Conservation (phyloP, 2,797 vertebrate genomes). For the Helostoma temminkii region DNA sequence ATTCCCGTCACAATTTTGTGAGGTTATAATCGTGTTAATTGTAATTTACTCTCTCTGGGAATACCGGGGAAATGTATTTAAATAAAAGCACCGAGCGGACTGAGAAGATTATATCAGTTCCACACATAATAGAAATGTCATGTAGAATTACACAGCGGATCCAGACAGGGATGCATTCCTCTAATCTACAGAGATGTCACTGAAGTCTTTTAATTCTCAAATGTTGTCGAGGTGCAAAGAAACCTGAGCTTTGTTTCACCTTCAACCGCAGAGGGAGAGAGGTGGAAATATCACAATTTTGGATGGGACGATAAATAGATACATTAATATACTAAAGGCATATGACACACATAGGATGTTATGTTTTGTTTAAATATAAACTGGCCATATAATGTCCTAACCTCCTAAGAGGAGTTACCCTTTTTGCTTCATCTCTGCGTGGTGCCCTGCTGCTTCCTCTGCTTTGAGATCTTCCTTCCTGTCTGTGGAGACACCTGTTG, state of each 20-base stretch:
- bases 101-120: slow-evolving; percentile 81
- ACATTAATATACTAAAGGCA: background rate
- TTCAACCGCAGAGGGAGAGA: background rate
- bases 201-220: slow-evolving; percentile 29
- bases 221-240: slow-evolving; percentile 19
- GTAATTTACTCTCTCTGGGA: slow-evolving; percentile 91
- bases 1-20: slow-evolving; percentile 92
- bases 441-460: slow-evolving; percentile 58
- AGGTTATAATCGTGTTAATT: slow-evolving; percentile 95
- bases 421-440: slow-evolving; percentile 44
- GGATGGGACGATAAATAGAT: background rate
- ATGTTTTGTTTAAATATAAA: slow-evolving; percentile 34
- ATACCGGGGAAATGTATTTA: slow-evolving; percentile 84
- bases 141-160: slow-evolving; percentile 79
- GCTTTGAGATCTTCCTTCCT: slow-evolving; percentile 61
- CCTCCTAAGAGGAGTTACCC: slow-evolving; percentile 42
- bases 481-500: slow-evolving; percentile 77
- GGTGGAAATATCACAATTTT: slow-evolving; percentile 11
- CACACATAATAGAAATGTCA: slow-evolving; percentile 82
- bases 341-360: slow-evolving; percentile 8
- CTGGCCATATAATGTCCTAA: slow-evolving; percentile 39
- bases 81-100: slow-evolving; percentile 80
- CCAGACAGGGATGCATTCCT: slow-evolving; percentile 54
- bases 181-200: slow-evolving; percentile 67
- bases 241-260: slow-evolving; percentile 10